Evolutionary conservation across 92 coral and sea anemone species (phyloP).

Genomic region (Virgularia gustaviana): DNA sequence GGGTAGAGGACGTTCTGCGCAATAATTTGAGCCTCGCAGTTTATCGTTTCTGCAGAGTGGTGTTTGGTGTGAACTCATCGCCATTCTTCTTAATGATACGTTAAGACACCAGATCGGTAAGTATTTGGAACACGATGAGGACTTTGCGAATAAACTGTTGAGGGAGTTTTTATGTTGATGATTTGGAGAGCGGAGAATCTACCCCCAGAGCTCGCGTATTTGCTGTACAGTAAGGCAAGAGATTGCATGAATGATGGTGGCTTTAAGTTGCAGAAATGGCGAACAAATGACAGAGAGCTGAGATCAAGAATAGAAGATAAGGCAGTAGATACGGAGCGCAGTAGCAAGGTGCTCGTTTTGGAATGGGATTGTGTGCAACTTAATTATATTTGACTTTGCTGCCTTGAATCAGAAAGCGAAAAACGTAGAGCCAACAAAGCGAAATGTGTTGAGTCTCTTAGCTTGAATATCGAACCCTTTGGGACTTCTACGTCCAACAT

Average conservation of each 20-base stretch:
- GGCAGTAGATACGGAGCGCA: too few relatives aligned
- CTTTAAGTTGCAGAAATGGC: constrained; percentile 25
- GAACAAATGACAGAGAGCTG: constrained; percentile 17
- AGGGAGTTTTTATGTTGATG: constrained; percentile 52
- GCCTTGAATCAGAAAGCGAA: not conserved
- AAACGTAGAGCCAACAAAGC: not conserved
- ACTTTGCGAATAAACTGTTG: constrained; percentile 48
- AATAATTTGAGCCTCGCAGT: constrained; percentile 17
- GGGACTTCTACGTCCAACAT: not conserved
- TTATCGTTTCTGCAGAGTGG: constrained; percentile 52
- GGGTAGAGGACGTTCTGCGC: constrained; percentile 39
- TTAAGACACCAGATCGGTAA: constrained; percentile 54
- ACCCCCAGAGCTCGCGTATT: too few relatives aligned
- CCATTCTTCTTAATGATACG: constrained; percentile 61
- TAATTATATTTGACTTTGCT: not conserved
- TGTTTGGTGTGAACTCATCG: constrained; percentile 58
- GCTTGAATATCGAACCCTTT: not conserved
- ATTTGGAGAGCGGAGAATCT: constrained; percentile 25
- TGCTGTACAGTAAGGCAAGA: constrained; percentile 13
- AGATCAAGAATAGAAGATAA: too few relatives aligned
- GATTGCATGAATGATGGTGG: constrained; percentile 11
- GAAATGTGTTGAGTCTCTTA: not conserved
- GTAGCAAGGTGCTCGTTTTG: not conserved
- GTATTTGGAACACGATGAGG: constrained; percentile 43
- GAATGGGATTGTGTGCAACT: not conserved